Base-by-base conservation (phyloP, 2,113 vertebrate genomes). In the Otocyon megalotis region DNA sequence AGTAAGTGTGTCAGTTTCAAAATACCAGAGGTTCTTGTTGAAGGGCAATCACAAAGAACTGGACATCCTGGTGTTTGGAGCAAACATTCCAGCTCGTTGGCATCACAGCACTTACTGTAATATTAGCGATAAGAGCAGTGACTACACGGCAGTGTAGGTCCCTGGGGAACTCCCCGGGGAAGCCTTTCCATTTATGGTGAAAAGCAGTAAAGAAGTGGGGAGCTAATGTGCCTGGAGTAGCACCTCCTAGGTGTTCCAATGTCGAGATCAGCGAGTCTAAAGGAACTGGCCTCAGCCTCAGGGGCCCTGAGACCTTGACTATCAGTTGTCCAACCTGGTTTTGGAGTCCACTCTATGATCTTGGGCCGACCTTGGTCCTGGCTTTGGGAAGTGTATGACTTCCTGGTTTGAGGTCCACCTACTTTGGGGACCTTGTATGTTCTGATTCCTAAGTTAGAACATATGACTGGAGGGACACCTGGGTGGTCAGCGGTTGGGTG, bases 11-110 rank as follows among this genome's bases (percentile, higher is more conserved):
- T 97, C 6, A 0, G 58, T 97, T 98, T 97, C 97, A 97, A 97
- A 98, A 98, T 83, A 79, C 82, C 82, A 95, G 97, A 96, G 87
- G 81, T 88, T 86, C 94, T 98, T 79, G 5, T 85, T 98, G 96
- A 97, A 96, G 92, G 90, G 85, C 94, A 97, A 67, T 97, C 87
- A 83, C 94, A 98, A 97, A 98, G 84, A 90, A 97, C 79, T 90
- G 95, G 93, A 97, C 72, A 80, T n/a, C 60, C 97, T 84, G 71
- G 88, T 74, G 19, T 96, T 93, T 60, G 96, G 92, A 74, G 94
- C 98, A 97, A 71, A 97, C 98, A 97, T 89, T 50, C 62, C 96
- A 81, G 35, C 13, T 14, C 93, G 82, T 90, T 63, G 72, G 67
- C 28, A 72, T 93, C 63, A 32, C 10, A 20, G 20, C 9, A 65